A percentile compares a stretch with the other conserved stretches of the same genome.
These are phyloP conservation scores for Drosophila pseudotakahashii DNA, from an alignment of 2,888 invertebrate genomes.

Conservation along the genomic window DNA sequence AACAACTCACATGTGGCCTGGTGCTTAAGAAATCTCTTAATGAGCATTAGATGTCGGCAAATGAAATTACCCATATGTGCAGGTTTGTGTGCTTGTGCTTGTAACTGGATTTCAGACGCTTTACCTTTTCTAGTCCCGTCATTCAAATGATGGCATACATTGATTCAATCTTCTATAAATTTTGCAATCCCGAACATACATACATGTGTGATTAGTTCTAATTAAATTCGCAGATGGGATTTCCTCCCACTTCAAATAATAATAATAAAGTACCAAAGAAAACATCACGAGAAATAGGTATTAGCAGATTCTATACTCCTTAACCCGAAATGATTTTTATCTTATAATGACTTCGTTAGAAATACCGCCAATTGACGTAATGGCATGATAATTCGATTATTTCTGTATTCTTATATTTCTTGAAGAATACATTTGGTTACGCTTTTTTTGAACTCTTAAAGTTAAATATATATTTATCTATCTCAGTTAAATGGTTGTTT, in stretches of 20 bases:
- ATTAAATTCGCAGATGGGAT: neutral
- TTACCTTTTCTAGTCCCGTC: slow-evolving; percentile 27
- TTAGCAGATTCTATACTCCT: neutral
- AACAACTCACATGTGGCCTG: slow-evolving; percentile 65
- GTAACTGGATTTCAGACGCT: slow-evolving; percentile 68
- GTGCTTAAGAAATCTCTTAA: slow-evolving; percentile 67
- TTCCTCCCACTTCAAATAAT: slow-evolving; percentile 1
- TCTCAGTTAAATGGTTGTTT: too few relatives aligned
- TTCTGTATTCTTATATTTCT: neutral
- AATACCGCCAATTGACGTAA: slow-evolving; percentile 5
- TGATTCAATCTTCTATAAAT: slow-evolving; percentile 5
- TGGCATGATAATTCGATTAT: neutral
- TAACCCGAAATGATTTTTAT: neutral
- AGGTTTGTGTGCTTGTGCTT: slow-evolving; percentile 27
- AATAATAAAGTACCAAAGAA: neutral
- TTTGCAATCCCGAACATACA: neutral
- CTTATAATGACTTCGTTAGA: neutral
- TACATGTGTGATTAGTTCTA: slow-evolving; percentile 2
- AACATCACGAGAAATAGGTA: neutral
- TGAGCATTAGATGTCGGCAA: slow-evolving; percentile 70
- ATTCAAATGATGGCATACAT: slow-evolving; percentile 8
- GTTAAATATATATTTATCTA: too few relatives aligned
- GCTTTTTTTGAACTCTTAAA: too few relatives aligned
- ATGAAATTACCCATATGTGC: slow-evolving; percentile 62
- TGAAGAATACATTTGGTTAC: too few relatives aligned